phyloP scores from a whole-genome alignment of 2,888 invertebrate species.

The Sinotaia quadrata region DNA sequence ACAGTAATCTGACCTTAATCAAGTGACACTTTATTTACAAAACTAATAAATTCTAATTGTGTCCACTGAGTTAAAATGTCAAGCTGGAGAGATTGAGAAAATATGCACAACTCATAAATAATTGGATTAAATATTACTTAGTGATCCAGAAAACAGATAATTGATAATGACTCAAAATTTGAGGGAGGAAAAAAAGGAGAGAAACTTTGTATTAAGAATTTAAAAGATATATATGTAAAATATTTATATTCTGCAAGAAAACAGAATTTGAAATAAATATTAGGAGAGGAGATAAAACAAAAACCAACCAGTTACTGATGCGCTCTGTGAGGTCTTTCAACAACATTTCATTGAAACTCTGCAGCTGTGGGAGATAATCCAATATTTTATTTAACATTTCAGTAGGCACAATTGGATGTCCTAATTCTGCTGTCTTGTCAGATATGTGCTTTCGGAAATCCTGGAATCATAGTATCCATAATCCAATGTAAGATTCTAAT shows the following conservation, averaged over 20 bases:
- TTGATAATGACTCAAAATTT: no score
- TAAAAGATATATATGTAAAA: not conserved
- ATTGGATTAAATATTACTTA: no score
- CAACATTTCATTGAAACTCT: slow-evolving; percentile 75
- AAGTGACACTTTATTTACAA: no score
- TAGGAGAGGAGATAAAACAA: not conserved
- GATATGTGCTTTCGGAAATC: slow-evolving; percentile 74
- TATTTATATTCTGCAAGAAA: not conserved
- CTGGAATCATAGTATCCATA: no score
- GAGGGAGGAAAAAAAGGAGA: no score
- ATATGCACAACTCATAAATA: no score
- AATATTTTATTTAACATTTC: slow-evolving; percentile 74
- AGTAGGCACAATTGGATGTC: slow-evolving; percentile 71
- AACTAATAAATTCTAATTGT: no score
- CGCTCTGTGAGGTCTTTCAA: slow-evolving; percentile 74
- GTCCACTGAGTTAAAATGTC: no score
- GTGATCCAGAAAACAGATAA: no score
- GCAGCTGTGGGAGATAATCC: slow-evolving; percentile 75
- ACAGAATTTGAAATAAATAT: not conserved
- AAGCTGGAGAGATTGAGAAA: no score
- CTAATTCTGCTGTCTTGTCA: slow-evolving; percentile 58
- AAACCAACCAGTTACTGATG: slow-evolving; percentile 73
- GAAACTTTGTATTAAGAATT: not conserved
- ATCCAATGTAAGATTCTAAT: no score
- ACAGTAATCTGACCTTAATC: no score